Evolutionary conservation across 64 coral and sea anemone species (phyloP).

Genomic region (Acropora yongei): DNA sequence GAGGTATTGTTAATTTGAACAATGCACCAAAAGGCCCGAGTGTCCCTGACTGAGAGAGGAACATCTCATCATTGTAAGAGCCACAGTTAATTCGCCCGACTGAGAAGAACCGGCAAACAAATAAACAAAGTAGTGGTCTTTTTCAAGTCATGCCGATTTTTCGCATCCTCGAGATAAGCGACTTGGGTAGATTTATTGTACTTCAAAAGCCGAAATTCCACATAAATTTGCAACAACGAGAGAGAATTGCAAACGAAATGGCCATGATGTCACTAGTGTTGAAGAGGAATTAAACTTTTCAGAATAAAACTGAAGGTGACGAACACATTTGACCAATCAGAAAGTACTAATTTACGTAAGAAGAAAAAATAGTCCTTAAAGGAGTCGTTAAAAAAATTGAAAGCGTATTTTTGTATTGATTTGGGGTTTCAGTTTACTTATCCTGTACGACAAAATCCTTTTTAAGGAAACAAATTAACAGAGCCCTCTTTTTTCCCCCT

Average conservation of each 20-base stretch:
- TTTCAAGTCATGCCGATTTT: background rate
- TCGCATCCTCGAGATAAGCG: background rate
- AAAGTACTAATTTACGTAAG: background rate
- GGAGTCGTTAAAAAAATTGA: too few species aligned
- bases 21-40: conserved; percentile 7
- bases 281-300: background rate
- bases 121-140: background rate
- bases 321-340: too few species aligned
- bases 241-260: background rate
- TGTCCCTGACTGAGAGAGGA: background rate
- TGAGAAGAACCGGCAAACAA: background rate
- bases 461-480: background rate
- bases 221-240: background rate
- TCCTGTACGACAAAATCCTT: background rate
- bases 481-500: background rate
- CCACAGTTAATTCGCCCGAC: background rate
- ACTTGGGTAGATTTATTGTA: background rate
- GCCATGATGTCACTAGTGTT: background rate
- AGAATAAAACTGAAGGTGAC: background rate
- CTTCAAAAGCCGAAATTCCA: background rate
- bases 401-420: too few species aligned
- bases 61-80: conserved; percentile 5
- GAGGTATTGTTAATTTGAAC: conserved; percentile 28
- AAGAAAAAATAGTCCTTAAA: background rate
- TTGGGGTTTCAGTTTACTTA: background rate